These are phyloP conservation scores for Pangasius krempfi DNA, from an alignment of 2,797 vertebrate genomes.

Conservation along the genomic window DNA sequence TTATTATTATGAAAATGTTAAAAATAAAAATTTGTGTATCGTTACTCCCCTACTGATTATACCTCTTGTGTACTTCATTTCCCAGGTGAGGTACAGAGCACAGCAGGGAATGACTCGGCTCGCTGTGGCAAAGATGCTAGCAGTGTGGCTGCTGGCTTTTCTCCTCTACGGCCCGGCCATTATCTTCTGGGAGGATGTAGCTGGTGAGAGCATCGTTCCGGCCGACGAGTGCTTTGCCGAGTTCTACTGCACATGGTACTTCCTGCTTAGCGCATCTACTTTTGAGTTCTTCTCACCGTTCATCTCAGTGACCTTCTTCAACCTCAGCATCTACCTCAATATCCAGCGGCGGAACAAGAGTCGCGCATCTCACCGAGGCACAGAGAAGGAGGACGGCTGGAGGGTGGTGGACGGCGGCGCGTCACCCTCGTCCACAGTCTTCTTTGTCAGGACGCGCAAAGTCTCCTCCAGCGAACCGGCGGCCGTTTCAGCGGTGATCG, in stretches of 20 bases:
- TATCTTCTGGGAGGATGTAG: conserved; percentile 90
- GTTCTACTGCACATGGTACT: conserved; percentile 98
- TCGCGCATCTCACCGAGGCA: conserved; percentile 70
- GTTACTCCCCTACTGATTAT: background rate
- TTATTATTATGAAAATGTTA: background rate
- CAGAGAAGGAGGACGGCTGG: conserved; percentile 54
- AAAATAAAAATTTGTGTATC: background rate
- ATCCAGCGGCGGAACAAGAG: conserved; percentile 87
- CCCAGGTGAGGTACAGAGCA: conserved; percentile 91
- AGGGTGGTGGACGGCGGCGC: conserved; percentile 57
- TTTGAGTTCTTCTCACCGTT: conserved; percentile 97
- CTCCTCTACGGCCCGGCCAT: conserved; percentile 94
- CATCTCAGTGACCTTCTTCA: conserved; percentile 93
- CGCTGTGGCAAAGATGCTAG: conserved; percentile 89
- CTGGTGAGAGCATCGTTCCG: conserved; percentile 83
- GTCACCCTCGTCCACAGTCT: conserved; percentile 68
- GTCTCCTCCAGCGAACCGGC: conserved; percentile 75
- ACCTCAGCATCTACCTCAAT: conserved; percentile 96
- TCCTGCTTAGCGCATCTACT: conserved; percentile 91
- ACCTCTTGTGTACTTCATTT: conserved; percentile 20
- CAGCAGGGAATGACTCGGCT: conserved; percentile 87
- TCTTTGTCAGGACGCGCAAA: conserved; percentile 79
- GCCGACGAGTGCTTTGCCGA: conserved; percentile 89
- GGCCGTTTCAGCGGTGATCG: conserved; percentile 70
- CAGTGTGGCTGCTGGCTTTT: conserved; percentile 92